These are phyloP conservation scores for Siniperca knerii DNA, from an alignment of 2,113 vertebrate species.

Conservation along the genomic window DNA sequence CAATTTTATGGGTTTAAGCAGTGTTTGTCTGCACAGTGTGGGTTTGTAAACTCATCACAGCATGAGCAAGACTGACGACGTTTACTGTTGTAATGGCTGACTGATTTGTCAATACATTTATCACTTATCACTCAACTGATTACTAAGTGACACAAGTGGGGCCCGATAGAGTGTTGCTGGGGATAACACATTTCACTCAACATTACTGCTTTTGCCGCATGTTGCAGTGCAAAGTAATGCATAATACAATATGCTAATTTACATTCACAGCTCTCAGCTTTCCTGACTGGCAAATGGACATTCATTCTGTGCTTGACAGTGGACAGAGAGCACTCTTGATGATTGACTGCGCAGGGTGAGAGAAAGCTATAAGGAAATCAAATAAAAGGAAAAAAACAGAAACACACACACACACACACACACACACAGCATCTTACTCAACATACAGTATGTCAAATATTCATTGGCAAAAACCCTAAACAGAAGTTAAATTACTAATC, in stretches of 20 bases:
- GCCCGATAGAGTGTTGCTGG: background rate
- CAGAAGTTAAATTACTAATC: background rate
- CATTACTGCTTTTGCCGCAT: background rate
- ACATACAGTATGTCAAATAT: background rate
- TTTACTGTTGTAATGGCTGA: background rate
- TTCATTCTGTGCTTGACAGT: conserved; percentile 9
- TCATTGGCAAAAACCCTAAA: conserved; percentile 6
- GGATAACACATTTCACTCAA: background rate
- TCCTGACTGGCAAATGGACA: background rate
- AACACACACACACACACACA: background rate
- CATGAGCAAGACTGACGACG: background rate
- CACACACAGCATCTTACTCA: background rate
- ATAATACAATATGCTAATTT: conserved; percentile 5
- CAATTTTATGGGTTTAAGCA: background rate
- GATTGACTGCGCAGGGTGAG: background rate
- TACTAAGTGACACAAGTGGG: background rate
- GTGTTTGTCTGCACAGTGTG: background rate
- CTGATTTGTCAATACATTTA: background rate
- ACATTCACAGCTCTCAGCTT: conserved; percentile 3
- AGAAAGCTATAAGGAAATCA: conserved; percentile 73
- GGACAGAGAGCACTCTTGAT: background rate
- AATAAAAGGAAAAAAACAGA: conserved; percentile 25
- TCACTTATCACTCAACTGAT: background rate
- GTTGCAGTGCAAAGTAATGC: background rate
- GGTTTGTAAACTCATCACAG: background rate